Percentiles rank a stretch among this genome's conserved stretches.
Conservation (phyloP, 2,888 invertebrate genomes). For the Hirtodrosophila histrioides region DNA sequence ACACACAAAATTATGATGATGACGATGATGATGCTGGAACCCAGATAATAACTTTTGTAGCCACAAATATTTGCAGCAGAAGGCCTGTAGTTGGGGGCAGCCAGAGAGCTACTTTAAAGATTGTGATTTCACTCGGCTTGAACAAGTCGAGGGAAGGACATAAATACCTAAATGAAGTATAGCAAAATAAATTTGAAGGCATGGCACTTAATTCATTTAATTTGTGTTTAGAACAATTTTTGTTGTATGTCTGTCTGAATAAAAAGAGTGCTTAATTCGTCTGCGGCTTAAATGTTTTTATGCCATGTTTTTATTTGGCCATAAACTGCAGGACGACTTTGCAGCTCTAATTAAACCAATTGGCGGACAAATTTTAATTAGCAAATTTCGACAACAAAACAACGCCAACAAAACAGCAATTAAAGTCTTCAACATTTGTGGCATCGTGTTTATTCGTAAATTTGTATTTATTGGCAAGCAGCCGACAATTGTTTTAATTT, state of each 20-base stretch:
- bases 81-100: not conserved
- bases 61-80: constrained; percentile 19
- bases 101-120: constrained; percentile 2
- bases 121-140: not conserved
- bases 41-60: constrained; percentile 47
- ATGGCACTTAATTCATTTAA: constrained; percentile 6
- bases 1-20: constrained; percentile 63
- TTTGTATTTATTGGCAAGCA: constrained; percentile 52
- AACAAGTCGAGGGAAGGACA: not conserved
- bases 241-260: constrained; percentile 12
- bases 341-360: constrained; percentile 71
- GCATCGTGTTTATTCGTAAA: constrained; percentile 56
- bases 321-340: constrained; percentile 51
- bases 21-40: constrained; percentile 50
- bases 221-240: constrained; percentile 21
- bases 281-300: constrained; percentile 11
- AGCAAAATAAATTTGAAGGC: constrained; percentile 5
- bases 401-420: constrained; percentile 34
- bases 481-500: constrained; percentile 74
- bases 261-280: constrained; percentile 21
- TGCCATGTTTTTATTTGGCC: constrained; percentile 49
- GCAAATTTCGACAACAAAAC: constrained; percentile 36
- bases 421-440: constrained; percentile 52
- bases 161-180: not conserved
- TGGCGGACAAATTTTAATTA: constrained; percentile 73